Evolutionary conservation across 1,140 invertebrate species (phyloP).

Genomic region (Bombus waltoni): DNA sequence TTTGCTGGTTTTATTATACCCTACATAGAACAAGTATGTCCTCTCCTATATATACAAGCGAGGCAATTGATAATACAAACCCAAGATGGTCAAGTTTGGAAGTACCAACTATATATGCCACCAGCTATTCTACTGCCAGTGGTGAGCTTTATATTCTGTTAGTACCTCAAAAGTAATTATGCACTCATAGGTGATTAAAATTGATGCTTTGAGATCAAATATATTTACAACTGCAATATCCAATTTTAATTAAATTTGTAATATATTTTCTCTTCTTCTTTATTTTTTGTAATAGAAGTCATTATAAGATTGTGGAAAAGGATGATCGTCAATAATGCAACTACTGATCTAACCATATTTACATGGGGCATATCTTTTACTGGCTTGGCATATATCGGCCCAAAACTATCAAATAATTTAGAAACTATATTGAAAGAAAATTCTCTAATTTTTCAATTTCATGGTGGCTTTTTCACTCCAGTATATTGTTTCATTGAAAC

Average conservation of each 20-base stretch:
- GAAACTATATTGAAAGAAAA: constrained; percentile 89
- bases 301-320: constrained; percentile 84
- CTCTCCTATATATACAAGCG: constrained; percentile 94
- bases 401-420: constrained; percentile 88
- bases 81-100: constrained; percentile 88
- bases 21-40: constrained; percentile 91
- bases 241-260: constrained; percentile 14
- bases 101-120: constrained; percentile 79
- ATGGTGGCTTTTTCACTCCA: constrained; percentile 92
- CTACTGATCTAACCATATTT: constrained; percentile 83
- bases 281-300: constrained; percentile 78
- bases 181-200: background rate
- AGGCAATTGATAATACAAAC: constrained; percentile 88
- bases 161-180: constrained; percentile 37
- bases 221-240: background rate
- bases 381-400: constrained; percentile 90
- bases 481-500: constrained; percentile 81
- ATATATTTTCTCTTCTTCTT: background rate
- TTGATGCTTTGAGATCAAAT: too few relatives aligned
- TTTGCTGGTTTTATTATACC: constrained; percentile 88
- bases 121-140: constrained; percentile 78
- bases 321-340: constrained; percentile 71
- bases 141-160: constrained; percentile 72
- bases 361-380: constrained; percentile 94
- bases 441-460: constrained; percentile 93